Base-by-base conservation (phyloP, 35 echinoderm and acorn worm species). In the Heliocidaris erythrogramma region DNA sequence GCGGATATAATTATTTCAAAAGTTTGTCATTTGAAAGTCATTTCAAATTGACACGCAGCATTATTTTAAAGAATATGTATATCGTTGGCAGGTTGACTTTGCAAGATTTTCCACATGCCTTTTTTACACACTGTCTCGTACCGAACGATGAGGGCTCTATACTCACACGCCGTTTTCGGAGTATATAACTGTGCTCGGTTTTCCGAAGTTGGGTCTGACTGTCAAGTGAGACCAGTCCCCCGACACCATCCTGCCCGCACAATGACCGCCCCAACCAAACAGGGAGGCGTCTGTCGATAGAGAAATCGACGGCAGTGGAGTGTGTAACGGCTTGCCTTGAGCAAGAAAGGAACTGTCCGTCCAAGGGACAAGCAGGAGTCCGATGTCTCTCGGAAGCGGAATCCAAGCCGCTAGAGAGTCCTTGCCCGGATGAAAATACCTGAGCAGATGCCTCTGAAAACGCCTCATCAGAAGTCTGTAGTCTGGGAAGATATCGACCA, bases 391-490 rank as follows among this genome's bases (percentile, higher is more conserved):
- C 30, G 90, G 9, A 3, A 91, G 5, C 5, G 49, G 85, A 12
- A 91, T 47, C 16, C 13, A 32, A 48, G 13, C 53, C 14, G 10
- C n/a, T 5, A 93, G 30, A 4, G 16, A 5, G 8, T 94, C 92
- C 2, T 2, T 13, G 69, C 21, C 32, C 11, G 92, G 42, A 9
- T 18, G 49, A 49, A 59, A 89, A 35, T 65, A 88, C n/a, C 31
- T 30, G 17, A 97, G 91, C 49, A 97, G 59, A 48, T 94, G 96
- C 35, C 95, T 65, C 53, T 97, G 90, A 32, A 97, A 31, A 11
- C 12, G 59, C 18, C 94, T 61, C 96, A 97, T 97, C n/a, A 52
- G 50, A 30, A 95, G 90, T 17, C 90, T 65, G 96, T 90, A 95
- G 48, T 56, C 30, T 21, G 90, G 92, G 12, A 96, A 30, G 4